phyloP scores from a whole-genome alignment of 53 echinoderm and acorn worm genomes.

The Crossaster papposus region DNA sequence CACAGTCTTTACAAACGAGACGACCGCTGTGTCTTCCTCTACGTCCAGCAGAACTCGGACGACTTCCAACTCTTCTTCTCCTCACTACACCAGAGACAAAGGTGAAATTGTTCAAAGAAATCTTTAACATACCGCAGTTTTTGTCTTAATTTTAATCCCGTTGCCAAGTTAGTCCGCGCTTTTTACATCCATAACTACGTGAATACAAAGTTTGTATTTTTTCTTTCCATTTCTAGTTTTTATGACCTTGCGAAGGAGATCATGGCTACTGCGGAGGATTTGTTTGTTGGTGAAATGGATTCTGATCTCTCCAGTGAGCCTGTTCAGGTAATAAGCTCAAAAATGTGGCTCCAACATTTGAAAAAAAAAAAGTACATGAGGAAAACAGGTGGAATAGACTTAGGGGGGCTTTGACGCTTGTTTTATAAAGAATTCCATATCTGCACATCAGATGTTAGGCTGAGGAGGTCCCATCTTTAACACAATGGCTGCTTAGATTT shows the following conservation, averaged over 20 bases:
- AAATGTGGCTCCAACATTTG: not conserved
- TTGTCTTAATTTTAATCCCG: not conserved
- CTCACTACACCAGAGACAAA: conserved; percentile 82
- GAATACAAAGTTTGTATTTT: too few relatives aligned
- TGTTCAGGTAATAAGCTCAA: conserved; percentile 65
- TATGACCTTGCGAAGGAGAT: conserved; percentile 81
- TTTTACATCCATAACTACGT: not conserved
- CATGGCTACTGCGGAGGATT: conserved; percentile 61
- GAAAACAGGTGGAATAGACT: too few relatives aligned
- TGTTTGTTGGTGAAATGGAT: conserved; percentile 75
- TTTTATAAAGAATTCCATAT: too few relatives aligned
- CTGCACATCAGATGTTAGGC: too few relatives aligned
- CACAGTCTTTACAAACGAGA: conserved; percentile 92
- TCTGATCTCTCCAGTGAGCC: conserved; percentile 87
- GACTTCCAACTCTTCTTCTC: conserved; percentile 97
- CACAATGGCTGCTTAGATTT: too few relatives aligned
- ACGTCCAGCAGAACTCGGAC: conserved; percentile 97
- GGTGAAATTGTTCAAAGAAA: conserved; percentile 49
- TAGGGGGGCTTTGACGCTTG: too few relatives aligned
- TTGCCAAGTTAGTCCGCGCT: not conserved
- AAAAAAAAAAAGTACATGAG: too few relatives aligned
- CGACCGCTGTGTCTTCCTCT: conserved; percentile 93
- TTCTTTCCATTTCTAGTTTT: conserved; percentile 67
- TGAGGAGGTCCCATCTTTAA: too few relatives aligned
- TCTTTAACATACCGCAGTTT: not conserved